A percentile compares a stretch with the other conserved stretches of the same genome.
These are phyloP conservation scores for Rutpela maculata DNA, from an alignment of 2,888 invertebrate genomes.

Conservation along the genomic window DNA sequence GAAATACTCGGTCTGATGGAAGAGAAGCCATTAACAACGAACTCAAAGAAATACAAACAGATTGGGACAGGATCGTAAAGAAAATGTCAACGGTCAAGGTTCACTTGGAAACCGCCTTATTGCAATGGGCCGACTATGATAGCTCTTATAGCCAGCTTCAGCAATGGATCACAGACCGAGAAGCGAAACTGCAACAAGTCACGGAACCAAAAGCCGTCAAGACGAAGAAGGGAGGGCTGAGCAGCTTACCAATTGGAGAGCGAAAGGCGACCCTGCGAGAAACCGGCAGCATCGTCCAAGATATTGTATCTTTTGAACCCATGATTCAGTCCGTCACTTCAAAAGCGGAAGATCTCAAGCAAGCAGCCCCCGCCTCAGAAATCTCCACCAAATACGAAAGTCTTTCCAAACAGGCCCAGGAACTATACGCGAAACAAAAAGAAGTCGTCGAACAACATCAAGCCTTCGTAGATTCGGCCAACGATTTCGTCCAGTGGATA, in stretches of 20 bases:
- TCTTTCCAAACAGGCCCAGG: constrained; percentile 92
- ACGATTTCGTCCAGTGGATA: constrained; percentile 95
- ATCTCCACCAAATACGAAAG: constrained; percentile 94
- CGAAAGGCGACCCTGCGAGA: constrained; percentile 91
- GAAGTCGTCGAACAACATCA: constrained; percentile 94
- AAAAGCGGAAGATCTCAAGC: constrained; percentile 94
- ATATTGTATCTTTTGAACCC: constrained; percentile 96
- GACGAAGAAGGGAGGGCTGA: constrained; percentile 87
- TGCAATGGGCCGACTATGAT: constrained; percentile 98
- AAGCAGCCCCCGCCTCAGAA: constrained; percentile 93
- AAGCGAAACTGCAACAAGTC: constrained; percentile 93
- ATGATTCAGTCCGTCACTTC: constrained; percentile 97
- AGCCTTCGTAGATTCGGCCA: constrained; percentile 92
- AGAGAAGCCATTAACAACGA: constrained; percentile 90
- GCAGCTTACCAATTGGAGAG: constrained; percentile 88
- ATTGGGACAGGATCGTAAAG: constrained; percentile 94
- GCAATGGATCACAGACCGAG: constrained; percentile 95
- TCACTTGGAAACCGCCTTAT: constrained; percentile 89
- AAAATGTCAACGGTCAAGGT: constrained; percentile 95
- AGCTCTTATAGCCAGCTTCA: constrained; percentile 94
- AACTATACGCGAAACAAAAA: constrained; percentile 91
- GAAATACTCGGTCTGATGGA: constrained; percentile 92
- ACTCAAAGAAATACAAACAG: constrained; percentile 91
- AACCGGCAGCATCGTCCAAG: constrained; percentile 96
- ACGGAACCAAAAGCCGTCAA: constrained; percentile 89